Conservation (phyloP, 2,113 vertebrate genomes). For the Rhizomys pruinosus region DNA sequence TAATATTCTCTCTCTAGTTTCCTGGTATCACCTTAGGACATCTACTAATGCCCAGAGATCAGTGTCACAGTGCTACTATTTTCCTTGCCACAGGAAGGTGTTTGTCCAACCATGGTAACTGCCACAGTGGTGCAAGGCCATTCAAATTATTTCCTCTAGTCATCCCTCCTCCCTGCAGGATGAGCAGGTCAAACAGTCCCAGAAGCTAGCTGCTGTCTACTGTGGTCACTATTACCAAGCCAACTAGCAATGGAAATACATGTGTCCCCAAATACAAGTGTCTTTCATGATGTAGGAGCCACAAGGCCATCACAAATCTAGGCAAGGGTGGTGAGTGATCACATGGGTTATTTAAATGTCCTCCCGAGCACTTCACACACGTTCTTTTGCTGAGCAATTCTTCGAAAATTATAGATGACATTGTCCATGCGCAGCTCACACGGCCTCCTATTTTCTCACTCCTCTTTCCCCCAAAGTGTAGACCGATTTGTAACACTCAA, state of each 20-base stretch:
- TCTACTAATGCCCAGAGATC: conserved; percentile 49
- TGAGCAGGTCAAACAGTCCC: conserved; percentile 73
- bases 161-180: conserved; percentile 75
- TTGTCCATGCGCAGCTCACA: conserved; percentile 71
- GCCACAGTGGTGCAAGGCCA: conserved; percentile 74
- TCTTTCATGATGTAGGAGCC: not conserved
- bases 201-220: conserved; percentile 81
- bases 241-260: not conserved
- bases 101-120: conserved; percentile 40
- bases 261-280: not conserved
- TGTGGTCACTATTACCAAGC: conserved; percentile 53
- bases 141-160: conserved; percentile 75
- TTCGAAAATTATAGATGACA: conserved; percentile 80
- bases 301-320: conserved; percentile 6
- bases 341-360: conserved; percentile 76
- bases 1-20: not conserved
- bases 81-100: conserved; percentile 32
- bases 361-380: not conserved
- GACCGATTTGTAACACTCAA: conserved; percentile 84
- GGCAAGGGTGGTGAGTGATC: not conserved
- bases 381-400: conserved; percentile 69
- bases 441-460: conserved; percentile 72
- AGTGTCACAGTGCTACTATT: not conserved
- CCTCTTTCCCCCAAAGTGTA: conserved; percentile 58
- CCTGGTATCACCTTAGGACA: not conserved